A percentile compares a stretch with the other conserved stretches of the same genome.
Evolutionary conservation across 2,797 vertebrate genomes (phyloP).

Genomic region (Potorous gilbertii): DNA sequence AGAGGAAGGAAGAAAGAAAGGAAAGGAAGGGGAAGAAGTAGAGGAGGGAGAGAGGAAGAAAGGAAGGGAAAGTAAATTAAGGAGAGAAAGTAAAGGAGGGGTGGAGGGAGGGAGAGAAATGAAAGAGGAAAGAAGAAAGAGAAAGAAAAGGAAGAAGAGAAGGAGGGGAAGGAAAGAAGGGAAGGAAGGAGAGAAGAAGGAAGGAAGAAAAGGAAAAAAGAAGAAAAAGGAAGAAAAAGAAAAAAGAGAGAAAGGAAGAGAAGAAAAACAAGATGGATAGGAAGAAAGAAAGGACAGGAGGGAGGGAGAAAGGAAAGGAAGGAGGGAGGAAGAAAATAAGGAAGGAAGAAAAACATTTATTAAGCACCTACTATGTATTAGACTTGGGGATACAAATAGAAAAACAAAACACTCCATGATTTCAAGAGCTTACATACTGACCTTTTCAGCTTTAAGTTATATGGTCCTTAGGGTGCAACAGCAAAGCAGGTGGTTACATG

Average conservation of each 20-base stretch:
- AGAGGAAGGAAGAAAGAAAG: background rate
- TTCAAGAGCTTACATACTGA: background rate
- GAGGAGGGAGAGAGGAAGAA: too few relatives aligned
- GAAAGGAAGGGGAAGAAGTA: background rate
- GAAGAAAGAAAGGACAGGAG: too few relatives aligned
- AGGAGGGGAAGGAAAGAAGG: accelerated
- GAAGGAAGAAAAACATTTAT: background rate
- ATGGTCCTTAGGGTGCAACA: background rate
- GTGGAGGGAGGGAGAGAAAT: background rate
- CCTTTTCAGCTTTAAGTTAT: background rate
- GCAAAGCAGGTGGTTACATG: background rate
- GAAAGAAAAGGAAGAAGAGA: accelerated
- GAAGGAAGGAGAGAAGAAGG: too few relatives aligned
- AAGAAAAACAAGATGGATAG: too few relatives aligned
- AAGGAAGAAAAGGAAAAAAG: accelerated
- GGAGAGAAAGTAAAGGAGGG: too few relatives aligned
- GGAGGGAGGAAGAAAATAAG: too few relatives aligned
- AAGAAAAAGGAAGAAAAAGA: too few relatives aligned
- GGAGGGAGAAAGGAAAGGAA: too few relatives aligned
- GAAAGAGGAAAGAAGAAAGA: too few relatives aligned
- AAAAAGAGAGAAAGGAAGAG: too few relatives aligned
- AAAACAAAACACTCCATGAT: background rate
- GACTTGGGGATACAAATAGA: background rate
- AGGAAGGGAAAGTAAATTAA: too few relatives aligned
- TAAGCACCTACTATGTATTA: background rate